Conservation (phyloP, 1,140 invertebrate species). For the Drosophila lacteicornis region DNA sequence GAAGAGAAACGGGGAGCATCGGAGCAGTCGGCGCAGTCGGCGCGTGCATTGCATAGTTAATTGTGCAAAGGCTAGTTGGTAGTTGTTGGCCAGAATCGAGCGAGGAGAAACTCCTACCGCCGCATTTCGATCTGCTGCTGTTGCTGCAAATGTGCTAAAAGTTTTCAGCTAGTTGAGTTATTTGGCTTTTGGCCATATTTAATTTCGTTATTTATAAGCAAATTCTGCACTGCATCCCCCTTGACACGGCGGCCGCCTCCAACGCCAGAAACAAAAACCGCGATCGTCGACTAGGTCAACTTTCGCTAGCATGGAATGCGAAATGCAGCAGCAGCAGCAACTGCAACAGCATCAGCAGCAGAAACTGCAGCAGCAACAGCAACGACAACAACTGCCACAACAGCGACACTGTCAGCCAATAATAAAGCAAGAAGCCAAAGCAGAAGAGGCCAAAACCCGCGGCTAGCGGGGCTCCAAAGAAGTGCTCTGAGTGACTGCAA, state of each 20-base stretch:
- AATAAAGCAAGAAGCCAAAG: conserved; percentile 70
- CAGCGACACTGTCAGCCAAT: conserved; percentile 77
- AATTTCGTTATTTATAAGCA: conserved; percentile 83
- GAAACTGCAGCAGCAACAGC: not conserved
- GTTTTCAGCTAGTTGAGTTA: conserved; percentile 40
- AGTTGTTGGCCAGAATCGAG: conserved; percentile 52
- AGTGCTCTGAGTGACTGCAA: conserved; percentile 79
- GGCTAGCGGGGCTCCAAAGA: conserved; percentile 13
- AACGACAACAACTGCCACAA: conserved; percentile 47
- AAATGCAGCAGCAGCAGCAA: conserved; percentile 68
- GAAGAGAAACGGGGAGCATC: conserved; percentile 34
- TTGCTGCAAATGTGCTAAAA: conserved; percentile 65
- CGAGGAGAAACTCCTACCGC: conserved; percentile 48
- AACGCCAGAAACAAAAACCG: conserved; percentile 61
- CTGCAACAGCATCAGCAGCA: conserved; percentile 31
- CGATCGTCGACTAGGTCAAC: conserved; percentile 82
- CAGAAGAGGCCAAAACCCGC: conserved; percentile 8
- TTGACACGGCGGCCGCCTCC: conserved; percentile 29
- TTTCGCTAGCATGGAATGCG: conserved; percentile 83
- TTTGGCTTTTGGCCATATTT: conserved; percentile 77
- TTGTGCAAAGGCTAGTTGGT: conserved; percentile 56
- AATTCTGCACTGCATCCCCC: conserved; percentile 55
- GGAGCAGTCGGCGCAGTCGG: conserved; percentile 52
- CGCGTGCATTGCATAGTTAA: conserved; percentile 81
- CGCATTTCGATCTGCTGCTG: conserved; percentile 26